These are phyloP conservation scores for Drosophila kohkoa DNA, from an alignment of 1,140 invertebrate species.

Conservation along the genomic window DNA sequence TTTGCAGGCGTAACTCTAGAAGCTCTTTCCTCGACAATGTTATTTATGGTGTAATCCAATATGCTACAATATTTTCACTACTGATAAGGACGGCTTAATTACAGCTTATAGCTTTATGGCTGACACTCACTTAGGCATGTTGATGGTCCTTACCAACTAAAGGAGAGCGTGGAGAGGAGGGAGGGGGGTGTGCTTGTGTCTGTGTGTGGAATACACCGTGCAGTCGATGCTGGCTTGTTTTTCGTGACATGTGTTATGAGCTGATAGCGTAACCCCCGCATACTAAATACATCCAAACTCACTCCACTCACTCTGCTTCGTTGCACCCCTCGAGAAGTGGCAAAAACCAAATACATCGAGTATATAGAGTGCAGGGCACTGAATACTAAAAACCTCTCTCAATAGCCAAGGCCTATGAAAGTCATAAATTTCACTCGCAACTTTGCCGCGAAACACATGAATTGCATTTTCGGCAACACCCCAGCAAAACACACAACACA, in stretches of 20 bases:
- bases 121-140: conserved; percentile 52
- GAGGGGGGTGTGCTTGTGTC: too few relatives aligned
- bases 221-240: conserved; percentile 45
- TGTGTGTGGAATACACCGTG: background rate
- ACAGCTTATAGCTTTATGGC: conserved; percentile 47
- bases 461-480: conserved; percentile 78
- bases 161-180: too few relatives aligned
- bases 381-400: conserved; percentile 20
- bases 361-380: background rate
- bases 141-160: conserved; percentile 11
- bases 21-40: background rate
- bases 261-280: conserved; percentile 75
- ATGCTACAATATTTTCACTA: conserved; percentile 50
- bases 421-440: conserved; percentile 79
- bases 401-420: conserved; percentile 53
- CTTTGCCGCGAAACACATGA: conserved; percentile 70
- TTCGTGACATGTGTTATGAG: conserved; percentile 77
- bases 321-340: conserved; percentile 48
- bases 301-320: background rate
- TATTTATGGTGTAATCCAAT: conserved; percentile 48
- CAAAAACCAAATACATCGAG: background rate
- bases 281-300: background rate
- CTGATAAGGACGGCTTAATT: conserved; percentile 55
- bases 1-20: background rate
- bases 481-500: conserved; percentile 23